These are phyloP conservation scores for Melospiza georgiana DNA, from an alignment of 2,113 vertebrate genomes.

Conservation along the genomic window DNA sequence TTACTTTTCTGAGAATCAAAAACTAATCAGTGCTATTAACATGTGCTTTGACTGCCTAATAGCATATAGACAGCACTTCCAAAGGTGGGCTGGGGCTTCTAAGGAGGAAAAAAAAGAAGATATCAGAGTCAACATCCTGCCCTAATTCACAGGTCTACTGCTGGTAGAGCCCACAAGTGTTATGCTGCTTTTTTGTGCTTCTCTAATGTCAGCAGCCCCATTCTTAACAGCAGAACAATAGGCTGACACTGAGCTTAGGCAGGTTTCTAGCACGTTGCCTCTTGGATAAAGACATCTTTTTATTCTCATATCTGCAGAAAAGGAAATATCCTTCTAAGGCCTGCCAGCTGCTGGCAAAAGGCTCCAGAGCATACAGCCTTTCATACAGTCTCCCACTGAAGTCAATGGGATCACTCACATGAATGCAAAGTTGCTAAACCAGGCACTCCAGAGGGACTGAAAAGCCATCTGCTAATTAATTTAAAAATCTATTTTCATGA, in stretches of 20 bases:
- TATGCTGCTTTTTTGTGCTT: neutral
- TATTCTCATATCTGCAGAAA: neutral
- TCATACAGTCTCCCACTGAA: neutral
- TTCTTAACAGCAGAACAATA: conserved; percentile 35
- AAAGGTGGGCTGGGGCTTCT: neutral
- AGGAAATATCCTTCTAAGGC: conserved; percentile 22
- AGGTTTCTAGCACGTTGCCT: neutral
- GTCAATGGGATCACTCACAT: conserved; percentile 6
- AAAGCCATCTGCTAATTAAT: conserved; percentile 50
- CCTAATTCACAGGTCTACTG: conserved; percentile 20
- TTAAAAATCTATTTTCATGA: conserved; percentile 42
- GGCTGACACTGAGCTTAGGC: neutral
- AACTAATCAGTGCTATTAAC: neutral
- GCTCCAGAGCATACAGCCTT: neutral
- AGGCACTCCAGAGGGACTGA: conserved; percentile 1
- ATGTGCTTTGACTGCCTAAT: conserved; percentile 1
- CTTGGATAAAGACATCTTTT: conserved; percentile 22
- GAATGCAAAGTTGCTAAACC: conserved; percentile 26
- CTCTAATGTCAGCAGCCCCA: conserved; percentile 3
- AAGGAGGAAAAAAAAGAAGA: neutral
- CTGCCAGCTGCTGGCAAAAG: conserved; percentile 28
- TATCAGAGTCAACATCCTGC: conserved; percentile 3
- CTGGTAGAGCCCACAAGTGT: neutral
- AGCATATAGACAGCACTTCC: neutral
- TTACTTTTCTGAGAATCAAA: neutral